These are phyloP conservation scores for Hoplostethus mediterraneus DNA, from an alignment of 2,797 vertebrate species.

Conservation along the genomic window DNA sequence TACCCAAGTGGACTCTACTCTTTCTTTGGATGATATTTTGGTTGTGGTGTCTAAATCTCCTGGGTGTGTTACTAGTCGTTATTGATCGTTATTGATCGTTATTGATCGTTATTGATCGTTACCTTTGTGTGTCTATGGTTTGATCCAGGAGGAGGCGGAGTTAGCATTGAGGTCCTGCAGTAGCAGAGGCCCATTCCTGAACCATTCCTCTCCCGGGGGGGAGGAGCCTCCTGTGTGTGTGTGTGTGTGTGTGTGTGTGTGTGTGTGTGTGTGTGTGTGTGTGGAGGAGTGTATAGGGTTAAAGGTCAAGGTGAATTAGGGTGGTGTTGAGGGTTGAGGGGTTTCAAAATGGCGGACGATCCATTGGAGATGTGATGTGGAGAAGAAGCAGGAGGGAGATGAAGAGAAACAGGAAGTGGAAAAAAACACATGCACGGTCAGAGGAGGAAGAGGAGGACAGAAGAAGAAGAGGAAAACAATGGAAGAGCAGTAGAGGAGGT, in stretches of 20 bases:
- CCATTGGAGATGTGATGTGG: constrained; percentile 1
- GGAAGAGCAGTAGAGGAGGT: not conserved
- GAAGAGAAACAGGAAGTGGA: not conserved
- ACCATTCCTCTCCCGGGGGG: constrained; percentile 83
- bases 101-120: too few relatives aligned
- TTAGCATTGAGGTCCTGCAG: constrained; percentile 88
- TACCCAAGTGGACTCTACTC: not conserved
- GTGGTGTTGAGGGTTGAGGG: not conserved
- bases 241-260: constrained; percentile 31
- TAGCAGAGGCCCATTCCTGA: constrained; percentile 82
- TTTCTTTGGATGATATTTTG: too few relatives aligned
- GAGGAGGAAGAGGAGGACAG: not conserved
- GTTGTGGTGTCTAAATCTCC: too few relatives aligned
- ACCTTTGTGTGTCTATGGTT: constrained; percentile 80
- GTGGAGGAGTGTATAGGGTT: constrained; percentile 16
- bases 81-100: too few relatives aligned
- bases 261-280: constrained; percentile 21
- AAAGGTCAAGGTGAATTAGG: constrained; percentile 19
- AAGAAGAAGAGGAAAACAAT: not conserved
- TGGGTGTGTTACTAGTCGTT: too few relatives aligned
- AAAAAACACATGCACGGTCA: not conserved
- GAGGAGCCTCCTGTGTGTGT: constrained; percentile 67
- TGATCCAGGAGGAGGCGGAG: constrained; percentile 86
- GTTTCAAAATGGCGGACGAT: constrained; percentile 1
- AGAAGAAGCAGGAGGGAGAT: constrained; percentile 14